phyloP scores from a whole-genome alignment of 2,888 invertebrate genomes.

The Cephus pygmeus region DNA sequence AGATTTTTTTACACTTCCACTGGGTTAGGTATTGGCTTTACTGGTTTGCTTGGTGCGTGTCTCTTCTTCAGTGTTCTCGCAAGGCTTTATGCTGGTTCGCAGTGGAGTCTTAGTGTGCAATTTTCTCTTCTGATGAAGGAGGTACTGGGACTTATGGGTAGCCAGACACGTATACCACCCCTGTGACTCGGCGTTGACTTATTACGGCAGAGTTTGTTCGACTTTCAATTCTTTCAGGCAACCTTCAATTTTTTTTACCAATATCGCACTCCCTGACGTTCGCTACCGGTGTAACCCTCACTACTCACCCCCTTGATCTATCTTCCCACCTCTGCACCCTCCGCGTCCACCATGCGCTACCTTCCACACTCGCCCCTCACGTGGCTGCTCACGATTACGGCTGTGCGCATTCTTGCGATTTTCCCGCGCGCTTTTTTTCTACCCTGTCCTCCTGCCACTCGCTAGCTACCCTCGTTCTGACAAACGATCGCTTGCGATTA shows the following conservation, averaged over 20 bases:
- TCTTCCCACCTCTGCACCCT: slow-evolving; percentile 15
- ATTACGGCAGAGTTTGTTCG: neutral
- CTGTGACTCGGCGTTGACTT: too few species aligned
- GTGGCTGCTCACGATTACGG: neutral
- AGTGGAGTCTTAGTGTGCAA: neutral
- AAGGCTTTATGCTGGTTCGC: accelerated
- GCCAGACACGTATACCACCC: too few species aligned
- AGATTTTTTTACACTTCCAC: neutral
- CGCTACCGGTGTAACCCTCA: neutral
- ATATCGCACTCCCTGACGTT: neutral
- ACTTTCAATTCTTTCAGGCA: slow-evolving; percentile 54
- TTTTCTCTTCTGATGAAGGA: neutral
- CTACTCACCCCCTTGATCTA: slow-evolving; percentile 10
- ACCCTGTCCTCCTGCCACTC: neutral
- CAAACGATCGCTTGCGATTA: neutral
- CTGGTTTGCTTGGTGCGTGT: neutral
- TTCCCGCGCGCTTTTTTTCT: neutral
- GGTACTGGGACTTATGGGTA: too few species aligned
- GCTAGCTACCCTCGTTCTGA: neutral
- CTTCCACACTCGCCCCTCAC: neutral
- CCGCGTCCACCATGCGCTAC: slow-evolving; percentile 14
- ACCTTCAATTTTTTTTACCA: slow-evolving; percentile 44
- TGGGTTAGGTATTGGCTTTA: neutral
- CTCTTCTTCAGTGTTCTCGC: neutral
- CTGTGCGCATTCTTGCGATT: neutral